Evolutionary conservation across 2,113 vertebrate species (phyloP).

Genomic region (Gasterosteus aculeatus): DNA sequence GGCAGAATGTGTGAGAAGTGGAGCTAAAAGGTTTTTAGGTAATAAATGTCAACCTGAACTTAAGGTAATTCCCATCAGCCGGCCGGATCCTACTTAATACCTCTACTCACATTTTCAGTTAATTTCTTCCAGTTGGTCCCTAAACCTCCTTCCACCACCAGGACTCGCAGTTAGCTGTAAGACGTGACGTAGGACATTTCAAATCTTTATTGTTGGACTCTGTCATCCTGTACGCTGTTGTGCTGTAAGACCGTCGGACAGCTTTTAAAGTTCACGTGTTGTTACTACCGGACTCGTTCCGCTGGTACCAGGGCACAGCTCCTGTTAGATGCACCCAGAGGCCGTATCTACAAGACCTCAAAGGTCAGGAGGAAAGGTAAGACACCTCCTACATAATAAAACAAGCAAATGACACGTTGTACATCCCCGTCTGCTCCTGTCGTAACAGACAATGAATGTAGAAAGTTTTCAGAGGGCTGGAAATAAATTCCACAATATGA

Average conservation of each 20-base stretch:
- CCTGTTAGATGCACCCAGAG: background rate
- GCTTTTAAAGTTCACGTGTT: background rate
- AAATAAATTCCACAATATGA: background rate
- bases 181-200: slow-evolving; percentile 4
- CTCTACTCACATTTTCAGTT: background rate
- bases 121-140: background rate
- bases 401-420: background rate
- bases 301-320: background rate
- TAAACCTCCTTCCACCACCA: background rate
- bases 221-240: slow-evolving; percentile 27
- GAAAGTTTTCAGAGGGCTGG: background rate
- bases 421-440: background rate
- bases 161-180: background rate
- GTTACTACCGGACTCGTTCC: slow-evolving; percentile 7
- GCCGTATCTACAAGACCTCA: background rate
- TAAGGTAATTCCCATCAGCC: background rate
- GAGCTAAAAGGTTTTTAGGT: background rate
- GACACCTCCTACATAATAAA: background rate
- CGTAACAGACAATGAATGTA: background rate
- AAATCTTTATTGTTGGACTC: slow-evolving; percentile 25
- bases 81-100: background rate
- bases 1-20: slow-evolving; percentile 13
- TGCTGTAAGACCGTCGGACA: slow-evolving; percentile 28
- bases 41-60: background rate
- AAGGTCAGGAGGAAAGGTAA: background rate